Evolutionary conservation across 2,888 invertebrate genomes (phyloP), one percentile per base, ranked within the genome.

Genomic region (Apotomis turbidana): DNA sequence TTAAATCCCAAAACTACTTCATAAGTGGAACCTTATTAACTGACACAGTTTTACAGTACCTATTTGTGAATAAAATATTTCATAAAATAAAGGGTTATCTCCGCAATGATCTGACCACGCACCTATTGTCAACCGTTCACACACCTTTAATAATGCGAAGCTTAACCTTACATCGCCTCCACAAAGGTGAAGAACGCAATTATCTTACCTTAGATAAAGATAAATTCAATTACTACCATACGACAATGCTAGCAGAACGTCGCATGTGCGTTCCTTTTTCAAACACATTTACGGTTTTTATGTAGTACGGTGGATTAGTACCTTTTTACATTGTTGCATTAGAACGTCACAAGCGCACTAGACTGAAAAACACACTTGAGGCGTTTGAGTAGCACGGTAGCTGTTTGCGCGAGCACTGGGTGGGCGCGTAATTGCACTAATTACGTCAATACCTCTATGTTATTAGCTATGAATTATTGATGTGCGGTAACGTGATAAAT

Each of bases 381-480:
- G 66, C 66, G 55, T 66, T 66, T 66, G 66, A 46, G 66, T 66
- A 66, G 66, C 66, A 46, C 66, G 36, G 66, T 66, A 66, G 66
- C 80, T 77, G 79, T 80, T 80, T 80, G 82, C 83, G 82, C 79
- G 79, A 62, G 81, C 75, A 81, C 85, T 90, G 91, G 91, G 93
- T 90, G 92, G 93, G 83, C 93, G 81, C 80, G 83, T 91, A 90
- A 91, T 91, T 91, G 90, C 87, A 84, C 89, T 92, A 91, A 92
- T 92, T 91, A 91, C 87, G 87, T 89, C 91, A 89, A 86, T 88
- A 85, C 86, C 85, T 85, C 87, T 85, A 83, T 87, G 85, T 87
- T 88, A 90, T 88, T 89, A 88, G 84, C 82, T 83, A 92, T 92
- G 90, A 93, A 91, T 91, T 91, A 91, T 91, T 90, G 90, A 90